A percentile compares a stretch with the other conserved stretches of the same genome.
These are phyloP conservation scores for Drosophila sucinea DNA, from an alignment of 1,140 invertebrate species.

Conservation along the genomic window DNA sequence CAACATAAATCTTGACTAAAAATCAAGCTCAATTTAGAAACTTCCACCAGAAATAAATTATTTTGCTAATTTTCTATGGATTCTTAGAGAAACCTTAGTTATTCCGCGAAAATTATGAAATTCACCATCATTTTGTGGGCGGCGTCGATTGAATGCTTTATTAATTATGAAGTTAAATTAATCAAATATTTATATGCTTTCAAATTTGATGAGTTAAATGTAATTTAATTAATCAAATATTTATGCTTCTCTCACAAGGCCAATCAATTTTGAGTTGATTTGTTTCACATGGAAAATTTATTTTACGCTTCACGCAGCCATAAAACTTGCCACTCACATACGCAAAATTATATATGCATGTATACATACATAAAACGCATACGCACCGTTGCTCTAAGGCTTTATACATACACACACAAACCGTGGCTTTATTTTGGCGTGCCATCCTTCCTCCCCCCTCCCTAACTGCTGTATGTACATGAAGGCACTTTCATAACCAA, in stretches of 20 bases:
- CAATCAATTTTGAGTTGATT: constrained; percentile 54
- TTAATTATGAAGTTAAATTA: constrained; percentile 4
- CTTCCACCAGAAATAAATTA: no score
- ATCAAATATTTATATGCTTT: constrained; percentile 35
- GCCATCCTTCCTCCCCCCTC: neutral
- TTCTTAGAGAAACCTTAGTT: no score
- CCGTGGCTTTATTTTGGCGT: neutral
- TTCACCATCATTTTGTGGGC: no score
- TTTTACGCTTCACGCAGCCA: constrained; percentile 40
- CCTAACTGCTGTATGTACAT: neutral
- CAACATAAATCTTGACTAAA: no score
- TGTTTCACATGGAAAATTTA: constrained; percentile 54
- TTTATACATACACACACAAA: neutral
- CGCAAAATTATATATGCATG: constrained; percentile 22
- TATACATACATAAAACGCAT: constrained; percentile 52
- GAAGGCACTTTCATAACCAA: constrained; percentile 38
- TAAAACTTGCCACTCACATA: constrained; percentile 38
- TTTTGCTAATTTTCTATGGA: no score
- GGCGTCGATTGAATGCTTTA: neutral
- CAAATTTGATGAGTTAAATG: constrained; percentile 56
- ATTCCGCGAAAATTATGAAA: neutral
- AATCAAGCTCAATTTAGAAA: no score
- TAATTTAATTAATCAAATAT: constrained; percentile 64
- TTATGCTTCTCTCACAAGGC: constrained; percentile 22
- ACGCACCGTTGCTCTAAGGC: constrained; percentile 48